Conservation (phyloP, 2,113 vertebrate species). For the Porphyrio hochstetteri region DNA sequence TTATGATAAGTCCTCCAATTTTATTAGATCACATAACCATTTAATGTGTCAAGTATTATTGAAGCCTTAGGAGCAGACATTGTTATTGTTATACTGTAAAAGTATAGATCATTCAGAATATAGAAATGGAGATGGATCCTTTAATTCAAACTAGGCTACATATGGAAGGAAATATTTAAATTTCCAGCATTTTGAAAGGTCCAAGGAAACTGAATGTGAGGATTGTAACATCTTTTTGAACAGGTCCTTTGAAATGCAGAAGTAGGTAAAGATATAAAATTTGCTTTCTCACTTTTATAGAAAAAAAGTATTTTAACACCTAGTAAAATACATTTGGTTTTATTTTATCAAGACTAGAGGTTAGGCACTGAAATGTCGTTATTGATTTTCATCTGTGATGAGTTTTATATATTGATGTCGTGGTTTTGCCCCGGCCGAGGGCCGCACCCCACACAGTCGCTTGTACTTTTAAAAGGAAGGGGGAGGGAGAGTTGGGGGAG, state of each 20-base stretch:
- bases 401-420: slow-evolving; percentile 7
- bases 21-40: background rate
- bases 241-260: background rate
- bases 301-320: background rate
- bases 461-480: no score
- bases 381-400: slow-evolving; percentile 2
- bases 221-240: background rate
- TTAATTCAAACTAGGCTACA: background rate
- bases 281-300: background rate
- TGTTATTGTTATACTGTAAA: background rate
- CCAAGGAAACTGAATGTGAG: background rate
- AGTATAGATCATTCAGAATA: background rate
- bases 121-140: background rate
- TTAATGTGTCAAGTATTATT: background rate
- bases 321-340: background rate
- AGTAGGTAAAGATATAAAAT: background rate
- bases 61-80: background rate
- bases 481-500: no score
- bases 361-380: background rate
- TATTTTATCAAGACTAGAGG: background rate
- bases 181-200: background rate
- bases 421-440: no score
- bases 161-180: background rate
- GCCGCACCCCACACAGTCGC: no score
- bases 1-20: background rate